Percentiles rank a stretch among this genome's conserved stretches.
These are phyloP conservation scores for Lycia hirtaria DNA, from an alignment of 2,888 invertebrate species.

Conservation along the genomic window DNA sequence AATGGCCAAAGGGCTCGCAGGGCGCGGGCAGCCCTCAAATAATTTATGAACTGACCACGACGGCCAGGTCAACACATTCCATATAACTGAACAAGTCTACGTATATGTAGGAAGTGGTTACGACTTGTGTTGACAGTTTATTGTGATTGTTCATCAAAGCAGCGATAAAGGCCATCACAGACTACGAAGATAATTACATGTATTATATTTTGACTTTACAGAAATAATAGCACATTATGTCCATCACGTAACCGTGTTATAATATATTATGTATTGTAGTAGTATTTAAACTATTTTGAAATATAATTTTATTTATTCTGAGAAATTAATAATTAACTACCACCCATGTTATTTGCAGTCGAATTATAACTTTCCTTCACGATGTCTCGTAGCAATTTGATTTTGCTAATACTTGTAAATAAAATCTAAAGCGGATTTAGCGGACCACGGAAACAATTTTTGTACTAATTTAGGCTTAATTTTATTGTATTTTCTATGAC, in stretches of 20 bases:
- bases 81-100: slow-evolving; percentile 42
- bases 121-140: slow-evolving; percentile 4
- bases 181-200: too few species aligned
- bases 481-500: slow-evolving; percentile 40
- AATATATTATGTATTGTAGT: too few species aligned
- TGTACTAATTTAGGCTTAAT: slow-evolving; percentile 49
- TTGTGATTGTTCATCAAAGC: neutral
- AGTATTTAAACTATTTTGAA: too few species aligned
- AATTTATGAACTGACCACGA: slow-evolving; percentile 45
- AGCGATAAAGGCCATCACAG: too few species aligned
- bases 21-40: slow-evolving; percentile 45
- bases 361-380: slow-evolving; percentile 8
- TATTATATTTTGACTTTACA: too few species aligned
- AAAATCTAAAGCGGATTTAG: slow-evolving; percentile 60
- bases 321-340: neutral
- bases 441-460: slow-evolving; percentile 66
- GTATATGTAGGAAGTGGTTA: neutral
- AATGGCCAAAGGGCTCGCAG: slow-evolving; percentile 31
- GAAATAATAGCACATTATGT: too few species aligned
- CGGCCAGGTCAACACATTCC: slow-evolving; percentile 39
- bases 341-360: slow-evolving; percentile 10
- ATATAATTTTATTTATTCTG: neutral
- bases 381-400: slow-evolving; percentile 40
- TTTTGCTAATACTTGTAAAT: slow-evolving; percentile 55
- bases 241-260: too few species aligned